These are phyloP conservation scores for Taurulus bubalis DNA, from an alignment of 2,113 vertebrate species.

Conservation along the genomic window DNA sequence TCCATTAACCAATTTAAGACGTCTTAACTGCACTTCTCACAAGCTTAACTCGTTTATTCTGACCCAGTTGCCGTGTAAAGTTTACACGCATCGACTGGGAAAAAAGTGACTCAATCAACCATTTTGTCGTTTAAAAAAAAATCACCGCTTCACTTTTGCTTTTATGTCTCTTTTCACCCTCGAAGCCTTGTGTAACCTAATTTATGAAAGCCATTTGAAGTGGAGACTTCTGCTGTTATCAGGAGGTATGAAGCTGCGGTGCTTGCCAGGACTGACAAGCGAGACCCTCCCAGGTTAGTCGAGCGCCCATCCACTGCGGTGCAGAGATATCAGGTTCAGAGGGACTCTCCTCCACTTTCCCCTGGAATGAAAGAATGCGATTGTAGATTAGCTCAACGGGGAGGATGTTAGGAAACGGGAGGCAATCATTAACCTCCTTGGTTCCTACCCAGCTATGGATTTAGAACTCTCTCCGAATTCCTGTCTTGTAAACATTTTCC, in stretches of 20 bases:
- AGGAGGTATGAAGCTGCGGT: constrained; percentile 10
- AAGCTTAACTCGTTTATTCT: neutral
- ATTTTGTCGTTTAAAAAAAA: neutral
- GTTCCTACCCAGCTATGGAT: constrained; percentile 30
- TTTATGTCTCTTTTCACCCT: neutral
- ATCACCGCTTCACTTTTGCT: neutral
- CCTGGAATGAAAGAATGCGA: constrained; percentile 59
- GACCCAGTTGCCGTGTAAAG: neutral
- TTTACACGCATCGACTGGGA: neutral
- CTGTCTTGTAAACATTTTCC: neutral
- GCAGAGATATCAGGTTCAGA: constrained; percentile 19
- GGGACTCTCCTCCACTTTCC: constrained; percentile 48
- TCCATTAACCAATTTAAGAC: too few relatives aligned
- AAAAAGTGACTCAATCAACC: neutral
- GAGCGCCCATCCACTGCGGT: neutral
- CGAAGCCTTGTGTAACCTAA: too few relatives aligned
- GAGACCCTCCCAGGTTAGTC: constrained; percentile 17
- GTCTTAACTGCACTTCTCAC: neutral
- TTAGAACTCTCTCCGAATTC: constrained; percentile 10
- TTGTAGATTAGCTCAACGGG: constrained; percentile 63
- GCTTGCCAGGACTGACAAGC: constrained; percentile 4
- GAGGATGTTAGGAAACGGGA: constrained; percentile 48
- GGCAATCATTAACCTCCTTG: constrained; percentile 73
- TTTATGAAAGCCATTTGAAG: constrained; percentile 1
- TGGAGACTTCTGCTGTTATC: constrained; percentile 16